A percentile compares a stretch with the other conserved stretches of the same genome.
These are phyloP conservation scores for Pangasianodon gigas DNA, from an alignment of 2,113 vertebrate species.

Conservation along the genomic window DNA sequence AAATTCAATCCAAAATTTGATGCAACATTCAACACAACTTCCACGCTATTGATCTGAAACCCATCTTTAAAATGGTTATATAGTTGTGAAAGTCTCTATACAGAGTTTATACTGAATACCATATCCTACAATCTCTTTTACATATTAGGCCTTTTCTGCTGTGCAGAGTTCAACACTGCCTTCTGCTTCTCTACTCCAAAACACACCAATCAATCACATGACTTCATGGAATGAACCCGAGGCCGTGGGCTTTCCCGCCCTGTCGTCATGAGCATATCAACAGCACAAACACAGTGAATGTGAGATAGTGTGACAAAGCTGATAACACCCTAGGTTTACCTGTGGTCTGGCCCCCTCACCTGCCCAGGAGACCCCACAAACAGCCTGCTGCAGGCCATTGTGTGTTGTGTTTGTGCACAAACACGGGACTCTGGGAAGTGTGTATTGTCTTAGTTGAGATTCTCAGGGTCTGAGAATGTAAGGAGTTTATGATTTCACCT, in stretches of 20 bases:
- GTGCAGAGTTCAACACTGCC: not conserved
- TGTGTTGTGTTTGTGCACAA: conserved; percentile 49
- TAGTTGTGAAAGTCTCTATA: not conserved
- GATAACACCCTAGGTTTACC: conserved; percentile 42
- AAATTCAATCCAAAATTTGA: not conserved
- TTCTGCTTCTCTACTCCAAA: conserved; percentile 25
- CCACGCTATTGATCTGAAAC: not conserved
- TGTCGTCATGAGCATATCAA: conserved; percentile 20
- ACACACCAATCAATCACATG: conserved; percentile 42
- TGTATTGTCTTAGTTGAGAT: conserved; percentile 30
- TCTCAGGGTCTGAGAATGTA: conserved; percentile 41
- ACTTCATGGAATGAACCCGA: conserved; percentile 39
- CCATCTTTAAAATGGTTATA: not conserved
- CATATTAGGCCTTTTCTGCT: not conserved
- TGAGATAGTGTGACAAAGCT: conserved; percentile 24
- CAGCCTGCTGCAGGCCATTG: conserved; percentile 3
- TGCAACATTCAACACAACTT: not conserved
- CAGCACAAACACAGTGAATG: conserved; percentile 22
- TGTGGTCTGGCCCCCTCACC: conserved; percentile 30
- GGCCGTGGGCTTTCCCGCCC: conserved; percentile 11
- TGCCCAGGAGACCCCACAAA: conserved; percentile 13
- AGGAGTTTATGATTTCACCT: conserved; percentile 40
- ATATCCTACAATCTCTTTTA: conserved; percentile 1
- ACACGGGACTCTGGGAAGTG: conserved; percentile 26
- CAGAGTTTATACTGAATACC: not conserved